phyloP scores from a whole-genome alignment of 2,797 vertebrate species.

The Sarcoramphus papa region DNA sequence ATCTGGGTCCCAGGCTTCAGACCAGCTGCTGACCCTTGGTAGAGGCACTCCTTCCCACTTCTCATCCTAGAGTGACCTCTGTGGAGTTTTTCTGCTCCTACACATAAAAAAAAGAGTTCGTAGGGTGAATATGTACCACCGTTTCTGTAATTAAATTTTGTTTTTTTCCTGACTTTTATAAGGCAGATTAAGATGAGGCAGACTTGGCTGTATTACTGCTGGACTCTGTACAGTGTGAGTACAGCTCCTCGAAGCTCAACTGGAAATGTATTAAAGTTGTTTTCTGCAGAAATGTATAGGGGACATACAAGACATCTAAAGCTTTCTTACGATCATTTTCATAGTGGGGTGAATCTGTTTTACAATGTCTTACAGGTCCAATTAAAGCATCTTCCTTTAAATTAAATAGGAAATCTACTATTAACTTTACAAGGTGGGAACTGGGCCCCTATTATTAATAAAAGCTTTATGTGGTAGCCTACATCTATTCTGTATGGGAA shows the following conservation, averaged over 20 bases:
- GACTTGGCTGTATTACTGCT: neutral
- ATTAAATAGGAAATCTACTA: neutral
- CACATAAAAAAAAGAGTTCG: neutral
- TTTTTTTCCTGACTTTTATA: neutral
- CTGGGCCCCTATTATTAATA: neutral
- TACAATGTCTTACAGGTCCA: neutral
- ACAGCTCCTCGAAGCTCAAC: neutral
- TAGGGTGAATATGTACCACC: neutral
- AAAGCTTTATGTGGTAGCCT: neutral
- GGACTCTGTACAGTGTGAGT: neutral
- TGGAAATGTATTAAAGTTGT: neutral
- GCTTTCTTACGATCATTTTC: neutral
- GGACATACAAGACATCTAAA: neutral
- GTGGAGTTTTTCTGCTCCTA: neutral
- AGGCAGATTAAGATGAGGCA: neutral
- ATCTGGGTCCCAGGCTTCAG: neutral
- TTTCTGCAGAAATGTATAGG: neutral
- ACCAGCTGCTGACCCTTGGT: neutral
- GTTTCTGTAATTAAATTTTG: neutral
- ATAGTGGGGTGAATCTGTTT: neutral
- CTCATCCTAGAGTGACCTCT: neutral
- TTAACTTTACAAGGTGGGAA: neutral
- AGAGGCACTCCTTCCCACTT: neutral
- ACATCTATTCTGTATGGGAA: neutral
- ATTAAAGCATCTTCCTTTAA: neutral